Conservation (phyloP, 1,140 invertebrate species). For the Lutraria rhynchaena region DNA sequence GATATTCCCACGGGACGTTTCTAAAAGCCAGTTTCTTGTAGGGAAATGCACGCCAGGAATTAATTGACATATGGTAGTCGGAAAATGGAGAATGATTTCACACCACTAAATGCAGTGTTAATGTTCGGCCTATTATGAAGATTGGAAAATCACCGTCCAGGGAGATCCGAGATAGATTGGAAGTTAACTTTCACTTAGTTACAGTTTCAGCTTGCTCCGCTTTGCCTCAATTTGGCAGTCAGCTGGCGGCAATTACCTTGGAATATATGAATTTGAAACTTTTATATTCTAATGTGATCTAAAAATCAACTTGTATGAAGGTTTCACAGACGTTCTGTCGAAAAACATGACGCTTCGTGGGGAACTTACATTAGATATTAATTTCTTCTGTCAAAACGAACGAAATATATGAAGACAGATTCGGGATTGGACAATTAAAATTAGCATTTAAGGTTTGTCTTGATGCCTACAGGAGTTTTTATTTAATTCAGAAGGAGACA, state of each 20-base stretch:
- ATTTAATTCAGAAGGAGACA: too few species aligned
- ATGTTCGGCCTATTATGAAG: slow-evolving; percentile 44
- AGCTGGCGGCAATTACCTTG: slow-evolving; percentile 32
- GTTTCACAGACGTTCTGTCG: slow-evolving; percentile 46
- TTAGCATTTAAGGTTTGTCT: slow-evolving; percentile 22
- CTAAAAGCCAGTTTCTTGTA: slow-evolving; percentile 50
- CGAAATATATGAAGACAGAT: slow-evolving; percentile 39
- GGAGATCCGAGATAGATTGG: slow-evolving; percentile 54
- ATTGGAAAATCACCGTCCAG: slow-evolving; percentile 49
- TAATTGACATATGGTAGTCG: slow-evolving; percentile 56
- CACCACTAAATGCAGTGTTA: slow-evolving; percentile 58
- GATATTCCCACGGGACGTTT: slow-evolving; percentile 27
- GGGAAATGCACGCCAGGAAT: slow-evolving; percentile 39
- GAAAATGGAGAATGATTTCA: slow-evolving; percentile 41
- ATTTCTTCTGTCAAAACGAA: slow-evolving; percentile 37
- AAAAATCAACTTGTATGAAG: slow-evolving; percentile 24
- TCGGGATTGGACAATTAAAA: slow-evolving; percentile 12
- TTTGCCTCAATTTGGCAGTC: slow-evolving; percentile 25
- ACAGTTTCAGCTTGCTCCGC: slow-evolving; percentile 26
- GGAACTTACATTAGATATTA: slow-evolving; percentile 30
- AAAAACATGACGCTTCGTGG: slow-evolving; percentile 24
- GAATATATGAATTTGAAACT: slow-evolving; percentile 57
- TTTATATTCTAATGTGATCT: slow-evolving; percentile 54
- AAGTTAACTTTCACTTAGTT: slow-evolving; percentile 52
- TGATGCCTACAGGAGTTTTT: too few species aligned